These are phyloP conservation scores for Calyptomena viridis DNA, from an alignment of 2,113 vertebrate species.

Conservation along the genomic window DNA sequence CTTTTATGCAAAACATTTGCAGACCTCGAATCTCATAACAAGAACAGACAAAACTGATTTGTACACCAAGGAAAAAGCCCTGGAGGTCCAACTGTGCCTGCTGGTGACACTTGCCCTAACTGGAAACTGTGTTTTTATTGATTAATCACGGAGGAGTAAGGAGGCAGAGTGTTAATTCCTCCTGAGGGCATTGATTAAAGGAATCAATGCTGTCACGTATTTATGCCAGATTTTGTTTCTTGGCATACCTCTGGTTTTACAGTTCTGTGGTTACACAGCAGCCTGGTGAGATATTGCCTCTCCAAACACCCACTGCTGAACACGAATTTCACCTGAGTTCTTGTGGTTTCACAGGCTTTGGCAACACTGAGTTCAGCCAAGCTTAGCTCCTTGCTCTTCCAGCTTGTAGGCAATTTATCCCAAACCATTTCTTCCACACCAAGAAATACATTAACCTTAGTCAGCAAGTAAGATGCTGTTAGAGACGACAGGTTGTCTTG, in stretches of 20 bases:
- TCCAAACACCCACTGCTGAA: background rate
- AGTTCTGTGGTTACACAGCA: background rate
- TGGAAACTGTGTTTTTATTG: conserved; percentile 16
- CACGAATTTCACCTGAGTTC: background rate
- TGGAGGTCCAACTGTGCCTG: background rate
- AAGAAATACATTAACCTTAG: conserved; percentile 11
- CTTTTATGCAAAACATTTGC: background rate
- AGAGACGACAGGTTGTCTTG: background rate
- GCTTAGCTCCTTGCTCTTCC: background rate
- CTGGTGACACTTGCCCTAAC: conserved; percentile 37
- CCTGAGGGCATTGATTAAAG: conserved; percentile 23
- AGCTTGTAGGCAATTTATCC: conserved; percentile 12
- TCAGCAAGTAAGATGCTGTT: background rate
- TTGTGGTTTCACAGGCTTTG: background rate
- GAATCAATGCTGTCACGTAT: conserved; percentile 4
- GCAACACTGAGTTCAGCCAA: background rate
- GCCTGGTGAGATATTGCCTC: background rate
- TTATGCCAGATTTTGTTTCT: conserved; percentile 21
- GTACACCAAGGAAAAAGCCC: background rate
- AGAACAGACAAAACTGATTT: background rate
- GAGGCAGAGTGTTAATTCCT: conserved; percentile 3
- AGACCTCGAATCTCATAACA: background rate
- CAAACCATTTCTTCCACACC: background rate
- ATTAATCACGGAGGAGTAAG: background rate
- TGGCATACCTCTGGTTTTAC: background rate